Evolutionary conservation across 2,113 vertebrate genomes (phyloP).

Genomic region (Cottus gobio): DNA sequence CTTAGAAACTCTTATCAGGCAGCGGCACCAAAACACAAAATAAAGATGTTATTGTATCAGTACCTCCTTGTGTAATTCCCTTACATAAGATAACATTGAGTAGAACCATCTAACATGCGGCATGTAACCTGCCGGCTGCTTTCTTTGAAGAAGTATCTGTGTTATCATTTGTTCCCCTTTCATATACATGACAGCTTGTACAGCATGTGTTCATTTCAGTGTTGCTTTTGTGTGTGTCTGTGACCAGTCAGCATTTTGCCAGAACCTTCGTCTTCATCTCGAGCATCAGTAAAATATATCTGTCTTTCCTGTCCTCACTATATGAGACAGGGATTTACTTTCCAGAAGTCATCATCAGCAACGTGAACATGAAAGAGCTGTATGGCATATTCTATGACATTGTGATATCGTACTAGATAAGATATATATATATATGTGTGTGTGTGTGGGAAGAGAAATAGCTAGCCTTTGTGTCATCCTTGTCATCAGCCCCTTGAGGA

Average conservation of each 20-base stretch:
- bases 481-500: constrained; percentile 24
- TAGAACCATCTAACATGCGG: not conserved
- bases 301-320: constrained; percentile 27
- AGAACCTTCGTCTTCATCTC: constrained; percentile 43
- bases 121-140: not conserved
- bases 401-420: constrained; percentile 5
- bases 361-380: constrained; percentile 22
- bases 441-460: constrained; percentile 28
- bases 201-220: constrained; percentile 10
- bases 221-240: constrained; percentile 1
- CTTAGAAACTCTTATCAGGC: not conserved
- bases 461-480: constrained; percentile 18
- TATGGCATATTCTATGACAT: constrained; percentile 13
- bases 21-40: not conserved
- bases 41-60: not conserved
- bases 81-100: not conserved
- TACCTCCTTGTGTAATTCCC: not conserved
- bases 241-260: constrained; percentile 50
- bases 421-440: constrained; percentile 5
- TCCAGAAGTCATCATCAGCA: constrained; percentile 40
- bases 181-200: constrained; percentile 14
- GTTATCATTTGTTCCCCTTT: constrained; percentile 9
- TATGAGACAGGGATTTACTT: constrained; percentile 45
- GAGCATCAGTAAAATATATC: constrained; percentile 38
- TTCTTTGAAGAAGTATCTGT: constrained; percentile 4